Conservation (phyloP, 1,140 invertebrate genomes). For the Penaeus chinensis region DNA sequence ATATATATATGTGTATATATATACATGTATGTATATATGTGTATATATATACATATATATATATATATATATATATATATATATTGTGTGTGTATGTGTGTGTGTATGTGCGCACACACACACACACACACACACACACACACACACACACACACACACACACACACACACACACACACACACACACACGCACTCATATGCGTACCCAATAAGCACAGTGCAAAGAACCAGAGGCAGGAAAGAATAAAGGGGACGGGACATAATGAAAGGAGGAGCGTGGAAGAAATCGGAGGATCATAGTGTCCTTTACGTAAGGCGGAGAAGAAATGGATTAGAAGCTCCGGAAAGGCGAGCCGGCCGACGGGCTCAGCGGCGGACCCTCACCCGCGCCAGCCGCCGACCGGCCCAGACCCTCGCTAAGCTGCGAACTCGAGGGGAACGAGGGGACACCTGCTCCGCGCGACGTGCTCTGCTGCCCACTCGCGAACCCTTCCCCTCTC, state of each 20-base stretch:
- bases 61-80: neutral
- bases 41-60: conserved; percentile 29
- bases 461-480: too few species aligned
- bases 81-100: neutral
- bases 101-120: neutral
- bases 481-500: too few species aligned
- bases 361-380: neutral
- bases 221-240: neutral
- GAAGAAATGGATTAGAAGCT: neutral
- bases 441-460: too few species aligned
- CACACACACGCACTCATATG: conserved; percentile 7
- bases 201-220: neutral
- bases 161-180: conserved; percentile 1
- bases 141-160: neutral
- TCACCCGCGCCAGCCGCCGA: too few species aligned
- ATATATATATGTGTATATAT: neutral
- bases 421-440: too few species aligned
- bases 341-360: neutral
- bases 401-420: too few species aligned
- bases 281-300: neutral
- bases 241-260: neutral
- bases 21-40: neutral
- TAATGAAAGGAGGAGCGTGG: neutral
- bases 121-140: neutral
- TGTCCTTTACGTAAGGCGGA: neutral